A percentile compares a stretch with the other conserved stretches of the same genome.
Conservation (phyloP, 2,888 invertebrate species). For the Gastracanthus pulcherrimus region DNA sequence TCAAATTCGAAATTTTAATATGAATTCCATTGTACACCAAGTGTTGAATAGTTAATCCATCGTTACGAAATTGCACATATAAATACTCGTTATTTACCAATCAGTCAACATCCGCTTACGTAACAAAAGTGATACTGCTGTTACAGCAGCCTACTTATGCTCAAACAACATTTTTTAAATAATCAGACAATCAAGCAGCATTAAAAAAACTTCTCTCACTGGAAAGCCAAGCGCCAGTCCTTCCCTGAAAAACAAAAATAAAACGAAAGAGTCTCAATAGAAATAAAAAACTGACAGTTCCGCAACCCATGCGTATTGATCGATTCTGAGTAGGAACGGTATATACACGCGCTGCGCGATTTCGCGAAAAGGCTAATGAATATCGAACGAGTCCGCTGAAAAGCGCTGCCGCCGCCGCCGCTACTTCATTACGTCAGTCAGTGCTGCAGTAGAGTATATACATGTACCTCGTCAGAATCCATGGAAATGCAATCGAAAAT, state of each 20-base stretch:
- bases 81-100: constrained; percentile 13
- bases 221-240: constrained; percentile 2
- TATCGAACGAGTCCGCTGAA: constrained; percentile 46
- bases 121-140: not conserved
- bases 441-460: too few species aligned
- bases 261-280: not conserved
- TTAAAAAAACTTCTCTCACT: not conserved
- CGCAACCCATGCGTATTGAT: constrained; percentile 33
- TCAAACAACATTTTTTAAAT: constrained; percentile 29
- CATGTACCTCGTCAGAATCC: too few species aligned
- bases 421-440: constrained; percentile 11
- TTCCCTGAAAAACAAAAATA: constrained; percentile 12
- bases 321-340: constrained; percentile 27
- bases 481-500: constrained; percentile 35
- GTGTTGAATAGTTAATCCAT: not conserved
- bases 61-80: constrained; percentile 1
- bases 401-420: not conserved
- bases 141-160: too few species aligned
- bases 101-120: constrained; percentile 35
- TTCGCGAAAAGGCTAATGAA: constrained; percentile 52
- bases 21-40: not conserved
- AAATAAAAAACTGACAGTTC: too few species aligned
- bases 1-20: not conserved
- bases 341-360: too few species aligned
- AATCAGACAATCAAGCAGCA: too few species aligned